Evolutionary conservation across 1,140 invertebrate genomes (phyloP).

Genomic region (Drosophila kanapiae): DNA sequence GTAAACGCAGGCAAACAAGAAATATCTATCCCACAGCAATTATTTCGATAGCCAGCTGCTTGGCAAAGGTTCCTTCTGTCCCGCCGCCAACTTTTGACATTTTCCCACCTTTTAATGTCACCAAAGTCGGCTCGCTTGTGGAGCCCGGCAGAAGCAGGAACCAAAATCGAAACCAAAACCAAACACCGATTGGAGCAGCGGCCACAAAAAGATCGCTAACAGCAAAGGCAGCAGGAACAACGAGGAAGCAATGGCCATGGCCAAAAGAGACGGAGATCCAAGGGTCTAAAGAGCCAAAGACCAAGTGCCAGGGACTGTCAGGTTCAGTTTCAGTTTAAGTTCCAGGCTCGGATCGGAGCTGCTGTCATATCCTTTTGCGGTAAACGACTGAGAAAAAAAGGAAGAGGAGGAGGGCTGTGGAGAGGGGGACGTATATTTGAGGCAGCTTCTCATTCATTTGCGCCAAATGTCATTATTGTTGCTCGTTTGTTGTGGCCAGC

Average conservation of each 20-base stretch:
- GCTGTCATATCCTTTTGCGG: conserved; percentile 83
- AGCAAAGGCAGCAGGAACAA: conserved; percentile 28
- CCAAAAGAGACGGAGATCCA: conserved; percentile 21
- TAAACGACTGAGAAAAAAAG: conserved; percentile 29
- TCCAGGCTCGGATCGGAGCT: conserved; percentile 39
- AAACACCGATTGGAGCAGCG: conserved; percentile 19
- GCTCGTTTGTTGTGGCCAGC: conserved; percentile 71
- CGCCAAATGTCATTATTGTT: conserved; percentile 83
- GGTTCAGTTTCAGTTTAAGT: conserved; percentile 32
- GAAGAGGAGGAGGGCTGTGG: background rate
- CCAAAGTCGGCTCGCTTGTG: conserved; percentile 20
- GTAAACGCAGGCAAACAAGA: background rate
- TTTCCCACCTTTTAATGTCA: conserved; percentile 83
- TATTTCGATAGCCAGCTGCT: conserved; percentile 31
- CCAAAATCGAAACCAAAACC: conserved; percentile 20
- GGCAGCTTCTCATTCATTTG: conserved; percentile 77
- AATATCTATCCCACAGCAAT: conserved; percentile 34
- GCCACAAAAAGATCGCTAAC: conserved; percentile 34
- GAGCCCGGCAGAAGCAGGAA: conserved; percentile 21
- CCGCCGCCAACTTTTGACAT: conserved; percentile 56
- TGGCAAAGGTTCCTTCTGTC: conserved; percentile 12
- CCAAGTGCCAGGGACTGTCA: conserved; percentile 46
- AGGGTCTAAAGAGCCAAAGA: conserved; percentile 34
- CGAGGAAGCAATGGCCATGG: conserved; percentile 45
- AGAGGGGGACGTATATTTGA: conserved; percentile 56